Evolutionary conservation across 2,113 vertebrate species (phyloP).

Genomic region (Bubo blakistoni): DNA sequence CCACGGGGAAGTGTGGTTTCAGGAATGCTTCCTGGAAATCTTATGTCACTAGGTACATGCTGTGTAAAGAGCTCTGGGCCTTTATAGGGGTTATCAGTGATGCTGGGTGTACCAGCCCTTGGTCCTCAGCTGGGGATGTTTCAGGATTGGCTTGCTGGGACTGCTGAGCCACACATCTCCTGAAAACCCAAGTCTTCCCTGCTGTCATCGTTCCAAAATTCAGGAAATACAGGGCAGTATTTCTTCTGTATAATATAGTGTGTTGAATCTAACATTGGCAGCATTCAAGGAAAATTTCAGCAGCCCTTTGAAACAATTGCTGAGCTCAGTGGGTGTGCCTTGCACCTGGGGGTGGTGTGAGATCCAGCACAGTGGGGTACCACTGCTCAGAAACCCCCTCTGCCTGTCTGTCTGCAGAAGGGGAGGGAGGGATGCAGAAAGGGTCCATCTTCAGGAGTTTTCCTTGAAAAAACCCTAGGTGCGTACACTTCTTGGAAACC

Average conservation of each 20-base stretch:
- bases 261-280: neutral
- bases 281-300: accelerated
- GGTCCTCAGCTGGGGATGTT: neutral
- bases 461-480: neutral
- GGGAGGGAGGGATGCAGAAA: neutral
- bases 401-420: neutral
- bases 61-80: neutral
- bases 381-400: neutral
- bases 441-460: neutral
- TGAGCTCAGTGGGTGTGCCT: neutral
- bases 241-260: neutral
- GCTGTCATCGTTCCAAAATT: neutral
- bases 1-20: neutral
- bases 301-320: neutral
- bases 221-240: neutral
- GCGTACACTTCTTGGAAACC: neutral
- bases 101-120: neutral
- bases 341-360: neutral
- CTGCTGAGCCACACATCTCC: neutral
- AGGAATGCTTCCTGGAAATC: neutral
- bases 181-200: neutral
- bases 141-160: neutral
- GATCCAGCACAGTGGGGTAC: neutral
- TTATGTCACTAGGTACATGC: accelerated
- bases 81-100: neutral